Percentiles rank a stretch among this genome's conserved stretches.
Conservation (phyloP, 2,113 vertebrate species). For the Thamnophis sirtalis region DNA sequence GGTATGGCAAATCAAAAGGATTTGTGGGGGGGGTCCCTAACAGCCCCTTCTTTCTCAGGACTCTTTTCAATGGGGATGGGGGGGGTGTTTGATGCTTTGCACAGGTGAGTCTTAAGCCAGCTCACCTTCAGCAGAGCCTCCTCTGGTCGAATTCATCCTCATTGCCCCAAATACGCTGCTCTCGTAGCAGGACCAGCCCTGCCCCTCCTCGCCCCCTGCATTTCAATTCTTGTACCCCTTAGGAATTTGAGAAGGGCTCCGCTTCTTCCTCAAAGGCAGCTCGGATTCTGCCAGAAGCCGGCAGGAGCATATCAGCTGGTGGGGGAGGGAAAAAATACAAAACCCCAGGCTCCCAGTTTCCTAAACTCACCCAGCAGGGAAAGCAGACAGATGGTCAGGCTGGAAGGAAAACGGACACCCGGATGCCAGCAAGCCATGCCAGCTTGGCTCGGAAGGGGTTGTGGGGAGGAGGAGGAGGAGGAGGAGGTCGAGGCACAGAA, state of each 20-base stretch:
- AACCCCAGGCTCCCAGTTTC: background rate
- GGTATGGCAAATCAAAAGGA: background rate
- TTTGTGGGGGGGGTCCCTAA: background rate
- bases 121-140: background rate
- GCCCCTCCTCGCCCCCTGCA: too few relatives aligned
- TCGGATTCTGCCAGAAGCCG: background rate
- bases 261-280: too few relatives aligned
- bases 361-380: conserved; percentile 53
- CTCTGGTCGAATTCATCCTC: background rate
- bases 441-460: background rate
- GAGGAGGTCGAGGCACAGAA: too few relatives aligned
- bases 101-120: background rate
- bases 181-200: background rate
- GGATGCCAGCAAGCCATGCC: conserved; percentile 24
- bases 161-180: background rate
- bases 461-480: too few relatives aligned
- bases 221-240: too few relatives aligned
- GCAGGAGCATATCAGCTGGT: background rate
- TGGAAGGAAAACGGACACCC: background rate
- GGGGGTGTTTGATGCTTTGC: background rate
- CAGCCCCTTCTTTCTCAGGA: background rate
- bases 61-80: background rate
- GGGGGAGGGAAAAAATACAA: background rate
- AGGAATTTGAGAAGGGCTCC: background rate
- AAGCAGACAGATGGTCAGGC: background rate